phyloP scores from a whole-genome alignment of 2,888 invertebrate species.

The Sclerodermus sp. region DNA sequence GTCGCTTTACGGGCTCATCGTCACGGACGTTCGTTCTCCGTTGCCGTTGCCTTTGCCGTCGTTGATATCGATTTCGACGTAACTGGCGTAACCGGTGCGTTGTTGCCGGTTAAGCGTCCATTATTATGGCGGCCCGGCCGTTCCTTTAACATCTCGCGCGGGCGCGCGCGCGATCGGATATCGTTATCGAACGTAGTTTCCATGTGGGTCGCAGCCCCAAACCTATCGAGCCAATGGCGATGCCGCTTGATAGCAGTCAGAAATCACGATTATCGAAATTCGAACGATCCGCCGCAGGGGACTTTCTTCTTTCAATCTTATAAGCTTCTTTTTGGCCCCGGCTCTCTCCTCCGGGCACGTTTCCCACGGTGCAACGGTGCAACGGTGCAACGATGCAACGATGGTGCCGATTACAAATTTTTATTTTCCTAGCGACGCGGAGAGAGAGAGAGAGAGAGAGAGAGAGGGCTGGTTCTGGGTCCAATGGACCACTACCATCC shows the following conservation, averaged over 20 bases:
- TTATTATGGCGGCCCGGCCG: slow-evolving; percentile 8
- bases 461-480: too few species aligned
- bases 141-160: background rate
- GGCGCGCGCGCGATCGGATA: slow-evolving; percentile 5
- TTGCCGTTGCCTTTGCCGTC: slow-evolving; percentile 9
- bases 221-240: background rate
- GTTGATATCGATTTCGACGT: slow-evolving; percentile 28
- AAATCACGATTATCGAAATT: slow-evolving; percentile 8
- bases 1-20: slow-evolving; percentile 21
- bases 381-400: too few species aligned
- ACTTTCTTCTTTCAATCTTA: too few species aligned
- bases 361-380: too few species aligned
- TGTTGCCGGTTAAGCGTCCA: slow-evolving; percentile 7
- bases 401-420: too few species aligned
- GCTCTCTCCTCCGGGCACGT: too few species aligned
- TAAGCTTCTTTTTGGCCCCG: too few species aligned
- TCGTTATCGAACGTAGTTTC: slow-evolving; percentile 7
- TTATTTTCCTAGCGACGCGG: too few species aligned
- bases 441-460: too few species aligned
- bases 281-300: background rate
- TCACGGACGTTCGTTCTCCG: slow-evolving; percentile 13
- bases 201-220: background rate
- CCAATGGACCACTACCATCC: too few species aligned
- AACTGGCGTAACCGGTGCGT: too few species aligned
- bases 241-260: slow-evolving; percentile 1